Evolutionary conservation across 2,888 invertebrate species (phyloP).

Genomic region (Creontiades dilutus): DNA sequence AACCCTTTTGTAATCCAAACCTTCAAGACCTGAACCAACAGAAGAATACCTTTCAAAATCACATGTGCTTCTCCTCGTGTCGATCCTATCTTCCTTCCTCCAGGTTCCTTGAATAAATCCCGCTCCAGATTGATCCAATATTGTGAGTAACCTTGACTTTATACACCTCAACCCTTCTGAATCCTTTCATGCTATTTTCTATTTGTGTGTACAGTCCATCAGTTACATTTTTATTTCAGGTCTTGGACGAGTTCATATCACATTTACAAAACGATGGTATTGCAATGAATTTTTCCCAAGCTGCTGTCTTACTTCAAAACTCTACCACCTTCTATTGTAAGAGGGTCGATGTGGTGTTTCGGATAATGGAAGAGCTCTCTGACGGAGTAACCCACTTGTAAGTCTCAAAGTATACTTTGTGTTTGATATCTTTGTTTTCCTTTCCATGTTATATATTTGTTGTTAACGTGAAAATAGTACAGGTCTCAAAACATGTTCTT

Average conservation of each 20-base stretch:
- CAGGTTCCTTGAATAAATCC: background rate
- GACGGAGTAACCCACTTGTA: slow-evolving; percentile 13
- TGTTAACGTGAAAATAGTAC: background rate
- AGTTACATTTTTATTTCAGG: slow-evolving; percentile 38
- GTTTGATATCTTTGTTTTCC: background rate
- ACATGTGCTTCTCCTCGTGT: background rate
- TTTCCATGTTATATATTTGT: background rate
- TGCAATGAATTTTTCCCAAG: slow-evolving; percentile 57
- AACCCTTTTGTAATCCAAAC: no score
- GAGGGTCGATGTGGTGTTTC: slow-evolving; percentile 58
- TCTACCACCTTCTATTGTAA: slow-evolving; percentile 67
- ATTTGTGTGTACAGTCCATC: background rate
- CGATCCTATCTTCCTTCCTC: background rate
- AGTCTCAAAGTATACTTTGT: background rate
- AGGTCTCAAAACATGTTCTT: background rate
- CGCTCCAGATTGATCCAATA: background rate
- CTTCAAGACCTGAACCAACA: no score
- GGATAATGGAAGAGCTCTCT: slow-evolving; percentile 49
- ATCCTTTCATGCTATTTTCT: background rate
- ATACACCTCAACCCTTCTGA: background rate
- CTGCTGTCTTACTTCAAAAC: slow-evolving; percentile 64
- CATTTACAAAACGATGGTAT: slow-evolving; percentile 36
- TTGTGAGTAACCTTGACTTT: background rate
- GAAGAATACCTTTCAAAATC: no score
- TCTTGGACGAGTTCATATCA: slow-evolving; percentile 54